Percentiles rank a stretch among this genome's conserved stretches.
phyloP scores from a whole-genome alignment of 1,140 invertebrate species.

The Trinorchestia longiramus region DNA sequence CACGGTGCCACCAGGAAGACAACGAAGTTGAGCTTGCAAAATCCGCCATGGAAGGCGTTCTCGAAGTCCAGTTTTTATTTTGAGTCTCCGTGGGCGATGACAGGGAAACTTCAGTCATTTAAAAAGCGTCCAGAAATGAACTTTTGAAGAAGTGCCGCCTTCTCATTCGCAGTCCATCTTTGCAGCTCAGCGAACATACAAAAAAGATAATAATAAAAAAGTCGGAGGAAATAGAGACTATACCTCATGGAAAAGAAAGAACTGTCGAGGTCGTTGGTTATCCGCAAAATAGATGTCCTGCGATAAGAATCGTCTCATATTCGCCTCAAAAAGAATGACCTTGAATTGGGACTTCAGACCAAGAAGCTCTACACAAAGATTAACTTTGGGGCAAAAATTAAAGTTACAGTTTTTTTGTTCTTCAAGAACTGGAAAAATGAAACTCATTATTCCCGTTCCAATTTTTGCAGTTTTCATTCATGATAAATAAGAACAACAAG shows the following conservation, averaged over 20 bases:
- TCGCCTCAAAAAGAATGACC: not conserved
- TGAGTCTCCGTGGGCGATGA: not conserved
- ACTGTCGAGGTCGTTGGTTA: slow-evolving; percentile 32
- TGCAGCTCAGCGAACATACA: not conserved
- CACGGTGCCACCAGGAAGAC: not conserved
- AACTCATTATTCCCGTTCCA: not conserved
- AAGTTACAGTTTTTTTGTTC: not conserved
- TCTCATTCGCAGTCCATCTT: slow-evolving; percentile 41
- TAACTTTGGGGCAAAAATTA: not conserved
- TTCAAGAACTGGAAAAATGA: not conserved
- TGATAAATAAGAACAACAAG: no score
- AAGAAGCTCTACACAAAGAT: not conserved
- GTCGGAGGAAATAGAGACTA: not conserved
- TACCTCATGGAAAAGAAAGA: slow-evolving; percentile 39
- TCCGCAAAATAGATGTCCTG: slow-evolving; percentile 49
- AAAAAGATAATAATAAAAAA: slow-evolving; percentile 43
- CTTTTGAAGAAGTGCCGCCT: slow-evolving; percentile 43
- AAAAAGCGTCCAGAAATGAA: slow-evolving; percentile 43
- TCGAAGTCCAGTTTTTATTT: not conserved
- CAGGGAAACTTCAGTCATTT: slow-evolving; percentile 38
- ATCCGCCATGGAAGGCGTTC: not conserved
- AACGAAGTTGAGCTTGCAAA: not conserved
- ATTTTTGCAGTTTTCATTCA: not conserved
- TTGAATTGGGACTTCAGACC: not conserved
- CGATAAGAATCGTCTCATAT: slow-evolving; percentile 23